phyloP scores from a whole-genome alignment of 2,888 invertebrate genomes.

The Agonopterix arenella region DNA sequence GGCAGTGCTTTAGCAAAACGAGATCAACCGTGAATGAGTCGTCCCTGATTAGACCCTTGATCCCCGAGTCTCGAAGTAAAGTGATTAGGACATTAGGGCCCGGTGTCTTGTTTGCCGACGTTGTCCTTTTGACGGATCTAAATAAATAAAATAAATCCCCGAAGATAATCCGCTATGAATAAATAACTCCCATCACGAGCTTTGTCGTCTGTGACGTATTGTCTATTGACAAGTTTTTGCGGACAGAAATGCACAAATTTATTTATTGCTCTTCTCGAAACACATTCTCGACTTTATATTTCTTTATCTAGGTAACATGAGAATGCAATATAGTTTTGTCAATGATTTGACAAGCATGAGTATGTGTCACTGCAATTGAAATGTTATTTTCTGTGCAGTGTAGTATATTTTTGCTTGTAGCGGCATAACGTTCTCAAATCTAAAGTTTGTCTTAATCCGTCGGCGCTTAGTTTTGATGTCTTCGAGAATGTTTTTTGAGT shows the following conservation, averaged over 20 bases:
- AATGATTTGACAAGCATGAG: background rate
- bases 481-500: slow-evolving; percentile 51
- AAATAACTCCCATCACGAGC: slow-evolving; percentile 58
- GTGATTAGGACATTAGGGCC: slow-evolving; percentile 37
- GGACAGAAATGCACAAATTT: slow-evolving; percentile 13
- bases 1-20: slow-evolving; percentile 41
- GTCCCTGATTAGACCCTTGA: slow-evolving; percentile 12
- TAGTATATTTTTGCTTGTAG: background rate
- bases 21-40: slow-evolving; percentile 47
- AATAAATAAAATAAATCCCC: slow-evolving; percentile 52
- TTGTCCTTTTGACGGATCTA: slow-evolving; percentile 49
- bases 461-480: slow-evolving; percentile 72
- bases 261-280: background rate
- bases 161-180: slow-evolving; percentile 70
- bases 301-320: background rate
- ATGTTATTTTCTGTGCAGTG: background rate
- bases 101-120: slow-evolving; percentile 45
- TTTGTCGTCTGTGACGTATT: slow-evolving; percentile 66
- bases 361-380: slow-evolving; percentile 6
- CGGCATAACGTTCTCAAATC: slow-evolving; percentile 7
- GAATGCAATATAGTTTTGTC: slow-evolving; percentile 1
- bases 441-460: slow-evolving; percentile 49
- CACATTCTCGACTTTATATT: background rate
- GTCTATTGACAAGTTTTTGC: slow-evolving; percentile 60
- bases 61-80: slow-evolving; percentile 43